Conservation (phyloP, 2,113 vertebrate genomes). For the Melanotaenia duboulayi region DNA sequence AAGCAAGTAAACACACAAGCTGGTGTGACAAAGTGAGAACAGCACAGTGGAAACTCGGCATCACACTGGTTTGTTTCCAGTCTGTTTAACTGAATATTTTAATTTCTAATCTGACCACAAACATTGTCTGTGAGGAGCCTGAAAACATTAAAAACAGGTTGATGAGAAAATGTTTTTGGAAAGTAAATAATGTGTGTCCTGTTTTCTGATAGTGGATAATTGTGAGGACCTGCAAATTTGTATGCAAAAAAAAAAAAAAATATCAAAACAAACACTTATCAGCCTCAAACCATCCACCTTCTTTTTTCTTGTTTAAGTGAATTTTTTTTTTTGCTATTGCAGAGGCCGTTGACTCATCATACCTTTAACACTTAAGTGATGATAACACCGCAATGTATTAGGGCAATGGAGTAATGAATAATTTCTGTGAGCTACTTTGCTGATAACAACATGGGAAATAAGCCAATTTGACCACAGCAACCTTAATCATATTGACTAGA, state of each 20-base stretch:
- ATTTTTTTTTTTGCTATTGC: slow-evolving; percentile 14
- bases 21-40: slow-evolving; percentile 26
- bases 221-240: not conserved
- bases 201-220: not conserved
- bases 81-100: slow-evolving; percentile 11
- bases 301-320: not conserved
- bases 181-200: not conserved
- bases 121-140: not conserved
- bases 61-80: slow-evolving; percentile 8
- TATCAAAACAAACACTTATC: not conserved
- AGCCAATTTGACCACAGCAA: slow-evolving; percentile 63
- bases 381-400: slow-evolving; percentile 32
- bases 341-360: slow-evolving; percentile 1
- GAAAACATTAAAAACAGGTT: too few relatives aligned
- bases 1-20: slow-evolving; percentile 34
- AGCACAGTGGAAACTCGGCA: slow-evolving; percentile 24
- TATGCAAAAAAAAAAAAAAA: not conserved
- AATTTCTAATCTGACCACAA: slow-evolving; percentile 13
- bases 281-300: not conserved
- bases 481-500: slow-evolving; percentile 70
- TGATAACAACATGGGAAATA: slow-evolving; percentile 52
- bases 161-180: not conserved
- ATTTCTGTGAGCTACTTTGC: slow-evolving; percentile 32
- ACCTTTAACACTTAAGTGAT: slow-evolving; percentile 33
- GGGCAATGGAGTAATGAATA: slow-evolving; percentile 36